Evolutionary conservation across 23 tunicate genomes (phyloP).

Genomic region (Clavelina lepadiformis): DNA sequence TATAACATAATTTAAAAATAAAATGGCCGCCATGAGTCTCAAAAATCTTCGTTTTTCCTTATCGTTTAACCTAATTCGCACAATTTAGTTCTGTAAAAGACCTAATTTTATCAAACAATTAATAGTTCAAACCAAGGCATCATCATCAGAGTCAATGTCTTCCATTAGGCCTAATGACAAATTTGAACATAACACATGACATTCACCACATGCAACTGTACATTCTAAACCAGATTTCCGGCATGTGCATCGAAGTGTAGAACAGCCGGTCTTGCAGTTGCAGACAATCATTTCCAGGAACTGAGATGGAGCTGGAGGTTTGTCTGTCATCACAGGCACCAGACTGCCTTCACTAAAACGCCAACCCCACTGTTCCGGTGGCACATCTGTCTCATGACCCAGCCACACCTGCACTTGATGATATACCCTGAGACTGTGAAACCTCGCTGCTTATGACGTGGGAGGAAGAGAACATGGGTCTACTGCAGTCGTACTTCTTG

Average conservation of each 20-base stretch:
- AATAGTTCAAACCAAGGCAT: no score
- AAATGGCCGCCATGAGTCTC: no score
- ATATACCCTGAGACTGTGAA: slow-evolving; percentile 8
- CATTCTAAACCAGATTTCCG: neutral
- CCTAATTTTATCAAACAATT: no score
- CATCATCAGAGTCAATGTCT: no score
- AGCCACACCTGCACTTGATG: slow-evolving; percentile 2
- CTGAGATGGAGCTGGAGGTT: neutral
- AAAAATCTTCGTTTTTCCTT: no score
- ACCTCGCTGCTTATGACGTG: slow-evolving; percentile 4
- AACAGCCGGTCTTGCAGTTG: neutral
- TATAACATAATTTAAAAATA: no score
- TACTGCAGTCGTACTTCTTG: neutral
- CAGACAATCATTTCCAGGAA: slow-evolving; percentile 8
- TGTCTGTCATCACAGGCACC: slow-evolving; percentile 6
- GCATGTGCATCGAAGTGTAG: slow-evolving; percentile 10
- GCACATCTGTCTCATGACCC: slow-evolving; percentile 3
- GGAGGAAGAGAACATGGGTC: neutral
- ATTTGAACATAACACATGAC: no score
- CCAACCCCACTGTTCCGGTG: slow-evolving; percentile 15
- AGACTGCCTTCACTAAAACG: slow-evolving; percentile 13
- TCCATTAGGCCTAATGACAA: no score
- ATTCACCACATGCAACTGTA: no score
- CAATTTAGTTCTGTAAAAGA: no score
- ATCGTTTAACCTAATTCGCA: no score